A percentile compares a stretch with the other conserved stretches of the same genome.
Conservation (phyloP, 2,797 vertebrate genomes). For the Carapus acus region DNA sequence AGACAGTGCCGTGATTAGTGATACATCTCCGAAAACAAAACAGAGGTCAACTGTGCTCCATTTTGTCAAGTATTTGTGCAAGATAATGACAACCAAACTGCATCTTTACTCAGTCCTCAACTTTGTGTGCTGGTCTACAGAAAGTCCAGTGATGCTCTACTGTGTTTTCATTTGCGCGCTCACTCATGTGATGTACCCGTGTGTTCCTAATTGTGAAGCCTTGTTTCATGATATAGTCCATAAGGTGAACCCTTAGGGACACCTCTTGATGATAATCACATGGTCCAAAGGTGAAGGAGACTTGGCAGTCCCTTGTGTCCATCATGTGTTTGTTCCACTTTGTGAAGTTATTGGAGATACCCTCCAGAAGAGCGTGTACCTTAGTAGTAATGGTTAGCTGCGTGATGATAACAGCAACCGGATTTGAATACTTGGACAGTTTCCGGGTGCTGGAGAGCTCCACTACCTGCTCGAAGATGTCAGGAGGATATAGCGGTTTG, state of each 20-base stretch:
- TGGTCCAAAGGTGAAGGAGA: constrained; percentile 97
- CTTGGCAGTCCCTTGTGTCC: constrained; percentile 98
- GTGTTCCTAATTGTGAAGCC: constrained; percentile 97
- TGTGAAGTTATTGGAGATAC: constrained; percentile 95
- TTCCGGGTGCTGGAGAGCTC: constrained; percentile 97
- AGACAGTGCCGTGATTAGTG: background rate
- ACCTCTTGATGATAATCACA: constrained; percentile 99
- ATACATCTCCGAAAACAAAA: constrained; percentile 14
- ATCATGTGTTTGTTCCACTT: constrained; percentile 99
- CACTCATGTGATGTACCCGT: constrained; percentile 97
- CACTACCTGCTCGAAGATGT: constrained; percentile 96
- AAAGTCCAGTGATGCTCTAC: constrained; percentile 99
- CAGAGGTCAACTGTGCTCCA: background rate
- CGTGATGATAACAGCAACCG: constrained; percentile 96
- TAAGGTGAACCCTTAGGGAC: constrained; percentile 90
- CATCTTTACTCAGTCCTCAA: constrained; percentile 80
- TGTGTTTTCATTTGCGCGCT: constrained; percentile 97
- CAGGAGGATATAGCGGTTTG: constrained; percentile 90
- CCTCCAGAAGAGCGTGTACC: constrained; percentile 90
- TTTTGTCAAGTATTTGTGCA: constrained; percentile 5
- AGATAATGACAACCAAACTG: constrained; percentile 26
- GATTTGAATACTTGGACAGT: constrained; percentile 98
- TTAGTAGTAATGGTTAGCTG: constrained; percentile 96
- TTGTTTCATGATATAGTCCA: constrained; percentile 99
- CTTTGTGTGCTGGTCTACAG: constrained; percentile 91